Evolutionary conservation across 1,140 invertebrate genomes (phyloP), one percentile per base, ranked within the genome.

Genomic region (Caenorhabditis elegans): DNA sequence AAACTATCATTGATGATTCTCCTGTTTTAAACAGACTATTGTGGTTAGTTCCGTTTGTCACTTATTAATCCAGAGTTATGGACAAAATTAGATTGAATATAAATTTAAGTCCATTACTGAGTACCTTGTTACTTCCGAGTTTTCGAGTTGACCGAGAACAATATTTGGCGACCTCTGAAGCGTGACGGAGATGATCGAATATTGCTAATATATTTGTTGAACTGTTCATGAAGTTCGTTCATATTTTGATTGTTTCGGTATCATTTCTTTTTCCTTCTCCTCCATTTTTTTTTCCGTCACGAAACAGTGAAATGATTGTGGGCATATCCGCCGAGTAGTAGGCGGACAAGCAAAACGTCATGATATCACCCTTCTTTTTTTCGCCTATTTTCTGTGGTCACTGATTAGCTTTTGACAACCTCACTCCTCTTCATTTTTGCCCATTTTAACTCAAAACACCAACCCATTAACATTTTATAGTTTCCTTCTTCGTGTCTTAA

Each of bases 371-470:
- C 34, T 5, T 22, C 31, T 19, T 22, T 70, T 70, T 60, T 8
- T 43, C 17, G n/a, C 17, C 13, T 34, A 24, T 39, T 70, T 39
- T 31, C 26, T 70, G 4, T 39, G 19, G 17, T 70, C 60, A 70
- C 60, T 70, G 60, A 70, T 70, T 70, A 70, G 60, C 60, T 70
- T 70, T 70, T 70, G 17, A 39, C 60, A 70, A 24, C n/a, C n/a
- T 19, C 8, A 31, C 19, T 70, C 11, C 17, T 4, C 15, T 60
- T 34, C 55, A 60, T 34, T 60, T 31, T 22, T 10, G 10, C 34
- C 34, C 60, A n/a, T 70, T 70, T 70, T 60, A 3, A 31, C 11
- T 60, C 31, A 60, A 60, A 60, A 60, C 19, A n/a, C n/a, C n/a
- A 34, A 2, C 2, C 11, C 17, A 34, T 8, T 31, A 60, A 60